Evolutionary conservation across 1,140 invertebrate species (phyloP).

Genomic region (Drosophila nannoptera): DNA sequence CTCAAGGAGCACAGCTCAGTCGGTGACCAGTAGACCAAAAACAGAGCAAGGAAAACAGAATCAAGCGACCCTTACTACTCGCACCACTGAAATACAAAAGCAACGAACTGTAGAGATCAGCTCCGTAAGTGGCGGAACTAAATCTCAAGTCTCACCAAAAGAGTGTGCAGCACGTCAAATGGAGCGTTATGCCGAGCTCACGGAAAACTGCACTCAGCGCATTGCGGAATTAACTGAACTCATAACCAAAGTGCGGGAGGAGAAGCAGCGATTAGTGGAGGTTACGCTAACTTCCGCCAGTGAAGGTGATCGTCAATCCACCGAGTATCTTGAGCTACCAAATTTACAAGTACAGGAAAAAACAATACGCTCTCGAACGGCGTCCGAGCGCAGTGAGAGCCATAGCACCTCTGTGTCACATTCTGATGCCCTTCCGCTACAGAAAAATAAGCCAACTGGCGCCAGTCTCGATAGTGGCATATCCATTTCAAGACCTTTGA

Average conservation of each 20-base stretch:
- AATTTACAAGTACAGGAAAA: constrained; percentile 11
- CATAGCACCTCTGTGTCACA: constrained; percentile 34
- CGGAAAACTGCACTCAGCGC: constrained; percentile 71
- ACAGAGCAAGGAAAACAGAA: neutral
- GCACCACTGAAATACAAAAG: neutral
- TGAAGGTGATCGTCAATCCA: constrained; percentile 65
- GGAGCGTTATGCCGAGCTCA: constrained; percentile 61
- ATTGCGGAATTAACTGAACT: constrained; percentile 71
- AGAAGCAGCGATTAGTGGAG: constrained; percentile 74
- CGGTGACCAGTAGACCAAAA: neutral
- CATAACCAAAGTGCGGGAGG: constrained; percentile 71
- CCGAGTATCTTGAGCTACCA: constrained; percentile 73
- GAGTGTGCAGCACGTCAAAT: constrained; percentile 25
- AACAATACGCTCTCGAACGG: constrained; percentile 24
- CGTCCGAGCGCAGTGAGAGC: constrained; percentile 57
- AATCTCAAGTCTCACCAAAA: constrained; percentile 3
- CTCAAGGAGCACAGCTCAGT: neutral
- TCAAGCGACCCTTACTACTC: neutral
- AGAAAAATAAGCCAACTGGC: constrained; percentile 67
- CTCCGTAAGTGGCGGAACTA: neutral
- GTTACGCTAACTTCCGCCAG: constrained; percentile 73
- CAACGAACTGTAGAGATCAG: neutral
- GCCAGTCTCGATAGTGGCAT: constrained; percentile 77
- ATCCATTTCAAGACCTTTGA: constrained; percentile 64
- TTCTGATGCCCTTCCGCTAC: constrained; percentile 55